Percentiles rank a stretch among this genome's conserved stretches.
These are phyloP conservation scores for Steinernema feltiae DNA, from an alignment of 1,140 invertebrate genomes.

Conservation along the genomic window DNA sequence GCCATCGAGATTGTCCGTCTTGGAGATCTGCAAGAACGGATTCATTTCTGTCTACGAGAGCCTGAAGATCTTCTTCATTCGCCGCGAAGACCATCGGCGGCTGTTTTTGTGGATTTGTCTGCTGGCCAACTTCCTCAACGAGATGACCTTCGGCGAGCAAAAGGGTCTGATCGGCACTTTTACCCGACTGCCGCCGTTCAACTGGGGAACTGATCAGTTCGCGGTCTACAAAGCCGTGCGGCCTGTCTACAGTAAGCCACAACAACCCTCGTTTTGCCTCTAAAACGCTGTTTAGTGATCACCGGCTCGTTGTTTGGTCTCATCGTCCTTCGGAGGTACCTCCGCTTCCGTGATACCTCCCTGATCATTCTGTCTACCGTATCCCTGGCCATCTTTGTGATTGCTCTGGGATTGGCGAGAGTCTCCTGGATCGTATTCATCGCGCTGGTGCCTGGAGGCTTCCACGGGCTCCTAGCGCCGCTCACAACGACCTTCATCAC, in stretches of 20 bases:
- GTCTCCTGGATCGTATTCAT: slow-evolving; percentile 39
- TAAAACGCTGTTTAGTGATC: slow-evolving; percentile 32
- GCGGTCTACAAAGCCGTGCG: slow-evolving; percentile 39
- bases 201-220: slow-evolving; percentile 31
- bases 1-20: neutral
- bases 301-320: slow-evolving; percentile 41
- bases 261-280: neutral
- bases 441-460: slow-evolving; percentile 35
- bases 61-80: slow-evolving; percentile 23
- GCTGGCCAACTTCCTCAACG: slow-evolving; percentile 36
- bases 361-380: slow-evolving; percentile 33
- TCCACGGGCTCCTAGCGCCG: slow-evolving; percentile 43
- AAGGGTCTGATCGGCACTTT: slow-evolving; percentile 37
- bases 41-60: slow-evolving; percentile 30
- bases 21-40: slow-evolving; percentile 18
- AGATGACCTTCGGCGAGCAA: slow-evolving; percentile 39
- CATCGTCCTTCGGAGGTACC: slow-evolving; percentile 33
- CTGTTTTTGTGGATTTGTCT: slow-evolving; percentile 36
- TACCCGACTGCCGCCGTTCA: slow-evolving; percentile 31
- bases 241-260: slow-evolving; percentile 38
- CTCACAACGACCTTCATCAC: slow-evolving; percentile 39
- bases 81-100: slow-evolving; percentile 24
- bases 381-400: slow-evolving; percentile 37
- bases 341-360: slow-evolving; percentile 39
- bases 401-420: slow-evolving; percentile 40